Conservation (phyloP, 2,797 vertebrate genomes). For the Harpagifer antarcticus region DNA sequence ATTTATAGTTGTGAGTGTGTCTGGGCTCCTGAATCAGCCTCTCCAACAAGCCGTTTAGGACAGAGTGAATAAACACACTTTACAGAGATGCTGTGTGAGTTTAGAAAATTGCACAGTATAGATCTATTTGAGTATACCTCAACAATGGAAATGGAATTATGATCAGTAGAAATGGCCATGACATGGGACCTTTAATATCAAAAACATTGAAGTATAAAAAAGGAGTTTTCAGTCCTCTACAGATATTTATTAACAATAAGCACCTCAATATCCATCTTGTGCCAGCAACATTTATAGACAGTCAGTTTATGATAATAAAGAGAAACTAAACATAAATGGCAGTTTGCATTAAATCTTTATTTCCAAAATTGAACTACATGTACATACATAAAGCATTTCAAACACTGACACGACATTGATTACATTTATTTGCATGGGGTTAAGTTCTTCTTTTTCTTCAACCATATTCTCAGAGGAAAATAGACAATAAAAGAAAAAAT, state of each 20-base stretch:
- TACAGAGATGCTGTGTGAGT: too few species aligned
- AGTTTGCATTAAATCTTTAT: conserved; percentile 77
- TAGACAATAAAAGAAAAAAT: conserved; percentile 32
- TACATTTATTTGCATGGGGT: conserved; percentile 2
- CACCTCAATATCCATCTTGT: neutral
- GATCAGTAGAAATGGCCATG: too few species aligned
- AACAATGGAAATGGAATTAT: too few species aligned
- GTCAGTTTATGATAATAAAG: neutral
- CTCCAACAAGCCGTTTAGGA: too few species aligned
- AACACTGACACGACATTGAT: conserved; percentile 59
- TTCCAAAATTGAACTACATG: conserved; percentile 69
- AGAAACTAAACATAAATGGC: neutral
- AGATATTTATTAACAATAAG: neutral
- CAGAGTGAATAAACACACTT: too few species aligned
- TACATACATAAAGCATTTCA: conserved; percentile 63
- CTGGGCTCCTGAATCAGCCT: too few species aligned
- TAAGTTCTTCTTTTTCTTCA: neutral
- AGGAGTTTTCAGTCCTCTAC: neutral
- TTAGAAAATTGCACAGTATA: too few species aligned
- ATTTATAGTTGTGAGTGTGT: too few species aligned
- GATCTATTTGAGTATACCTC: too few species aligned
- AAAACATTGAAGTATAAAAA: neutral
- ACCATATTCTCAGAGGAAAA: conserved; percentile 38
- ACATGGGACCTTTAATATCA: too few species aligned
- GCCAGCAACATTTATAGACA: neutral